Conservation (phyloP, 2,113 vertebrate species). For the Steatornis caripensis region DNA sequence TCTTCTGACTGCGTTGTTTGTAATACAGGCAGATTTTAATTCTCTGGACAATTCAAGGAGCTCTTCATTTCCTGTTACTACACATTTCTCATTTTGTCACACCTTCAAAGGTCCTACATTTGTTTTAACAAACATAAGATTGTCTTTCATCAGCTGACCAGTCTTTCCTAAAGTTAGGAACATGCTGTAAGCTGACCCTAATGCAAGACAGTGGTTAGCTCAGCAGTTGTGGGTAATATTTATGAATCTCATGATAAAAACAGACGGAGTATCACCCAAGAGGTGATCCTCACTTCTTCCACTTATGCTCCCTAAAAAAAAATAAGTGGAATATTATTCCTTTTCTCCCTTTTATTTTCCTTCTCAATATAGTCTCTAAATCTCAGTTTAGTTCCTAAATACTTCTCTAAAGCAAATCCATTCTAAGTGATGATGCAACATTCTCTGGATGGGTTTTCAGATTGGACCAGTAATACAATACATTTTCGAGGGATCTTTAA, state of each 20-base stretch:
- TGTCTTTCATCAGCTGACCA: background rate
- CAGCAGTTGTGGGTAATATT: background rate
- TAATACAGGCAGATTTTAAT: background rate
- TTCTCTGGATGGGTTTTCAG: background rate
- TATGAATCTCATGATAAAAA: background rate
- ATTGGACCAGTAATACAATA: background rate
- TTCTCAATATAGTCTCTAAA: background rate
- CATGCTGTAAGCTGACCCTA: background rate
- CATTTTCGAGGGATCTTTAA: background rate
- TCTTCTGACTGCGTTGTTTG: background rate
- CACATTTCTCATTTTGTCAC: background rate
- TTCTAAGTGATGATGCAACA: background rate
- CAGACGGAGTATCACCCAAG: background rate
- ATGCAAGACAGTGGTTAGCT: background rate
- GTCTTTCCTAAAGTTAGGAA: background rate
- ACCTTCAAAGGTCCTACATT: background rate
- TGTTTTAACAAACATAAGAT: background rate
- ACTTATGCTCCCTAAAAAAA: background rate
- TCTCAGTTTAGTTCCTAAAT: background rate
- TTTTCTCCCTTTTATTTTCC: background rate
- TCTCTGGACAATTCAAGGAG: background rate
- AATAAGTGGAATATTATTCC: background rate
- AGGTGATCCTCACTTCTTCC: background rate
- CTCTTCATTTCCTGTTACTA: background rate
- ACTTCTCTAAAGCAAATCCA: background rate